A percentile compares a stretch with the other conserved stretches of the same genome.
phyloP scores from a whole-genome alignment of 2,113 vertebrate genomes.

The Casuarius casuarius region DNA sequence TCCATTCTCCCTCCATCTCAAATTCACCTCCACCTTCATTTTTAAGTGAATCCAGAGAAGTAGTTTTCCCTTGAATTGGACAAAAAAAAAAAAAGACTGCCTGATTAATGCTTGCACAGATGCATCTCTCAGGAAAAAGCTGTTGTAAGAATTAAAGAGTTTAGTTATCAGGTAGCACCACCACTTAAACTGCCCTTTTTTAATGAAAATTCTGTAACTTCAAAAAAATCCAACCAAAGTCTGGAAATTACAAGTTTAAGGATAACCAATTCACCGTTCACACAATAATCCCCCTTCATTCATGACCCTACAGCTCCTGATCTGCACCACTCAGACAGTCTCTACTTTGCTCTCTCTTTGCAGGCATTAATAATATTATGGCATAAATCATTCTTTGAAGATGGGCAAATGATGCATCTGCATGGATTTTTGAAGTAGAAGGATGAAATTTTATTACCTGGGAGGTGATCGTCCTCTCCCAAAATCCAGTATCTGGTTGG shows the following conservation, averaged over 20 bases:
- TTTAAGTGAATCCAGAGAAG: conserved; percentile 17
- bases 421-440: neutral
- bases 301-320: neutral
- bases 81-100: neutral
- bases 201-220: neutral
- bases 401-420: neutral
- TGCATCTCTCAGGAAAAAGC: neutral
- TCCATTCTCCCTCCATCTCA: neutral
- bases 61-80: neutral
- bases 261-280: neutral
- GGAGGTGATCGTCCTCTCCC: neutral
- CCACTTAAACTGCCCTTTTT: neutral
- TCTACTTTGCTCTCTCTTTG: neutral
- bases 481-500: neutral
- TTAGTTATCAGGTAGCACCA: neutral
- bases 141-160: neutral
- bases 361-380: neutral
- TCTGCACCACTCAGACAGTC: neutral
- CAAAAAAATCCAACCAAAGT: neutral
- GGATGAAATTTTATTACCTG: neutral
- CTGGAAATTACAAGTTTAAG: neutral
- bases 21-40: neutral
- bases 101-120: neutral
- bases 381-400: neutral
- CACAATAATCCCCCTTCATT: neutral